Percentiles rank a stretch among this genome's conserved stretches.
phyloP scores from a whole-genome alignment of 1,140 invertebrate genomes.

The Euwallacea fornicatus region DNA sequence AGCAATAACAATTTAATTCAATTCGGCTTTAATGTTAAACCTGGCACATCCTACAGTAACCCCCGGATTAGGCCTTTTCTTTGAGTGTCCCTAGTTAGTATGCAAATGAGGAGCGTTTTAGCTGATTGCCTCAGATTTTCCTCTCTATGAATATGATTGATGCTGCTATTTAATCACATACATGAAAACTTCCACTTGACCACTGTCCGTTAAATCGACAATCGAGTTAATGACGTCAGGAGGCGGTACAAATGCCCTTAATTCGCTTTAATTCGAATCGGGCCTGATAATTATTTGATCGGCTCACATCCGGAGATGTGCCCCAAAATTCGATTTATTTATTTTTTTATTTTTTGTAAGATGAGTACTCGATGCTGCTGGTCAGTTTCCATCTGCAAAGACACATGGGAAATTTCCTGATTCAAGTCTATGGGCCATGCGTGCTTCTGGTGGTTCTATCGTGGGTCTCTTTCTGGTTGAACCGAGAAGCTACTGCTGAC shows the following conservation, averaged over 20 bases:
- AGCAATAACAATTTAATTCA: not conserved
- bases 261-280: conserved; percentile 1
- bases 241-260: conserved; percentile 1
- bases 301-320: not conserved
- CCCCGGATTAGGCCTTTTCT: too few relatives aligned
- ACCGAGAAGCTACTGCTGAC: conserved; percentile 85
- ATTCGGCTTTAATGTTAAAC: not conserved
- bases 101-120: too few relatives aligned
- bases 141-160: too few relatives aligned
- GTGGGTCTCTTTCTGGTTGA: conserved; percentile 92
- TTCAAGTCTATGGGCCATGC: conserved; percentile 88
- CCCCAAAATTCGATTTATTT: too few relatives aligned
- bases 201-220: conserved; percentile 3
- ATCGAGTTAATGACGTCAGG: conserved; percentile 12
- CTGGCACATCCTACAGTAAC: not conserved
- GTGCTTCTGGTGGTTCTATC: conserved; percentile 82
- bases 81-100: too few relatives aligned
- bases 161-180: not conserved
- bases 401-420: conserved; percentile 85
- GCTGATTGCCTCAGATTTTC: too few relatives aligned
- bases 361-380: conserved; percentile 75
- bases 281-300: not conserved
- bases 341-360: conserved; percentile 53
- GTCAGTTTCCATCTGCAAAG: conserved; percentile 82
- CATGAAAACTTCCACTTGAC: conserved; percentile 10